phyloP scores from a whole-genome alignment of 1,140 invertebrate species.

The Drosophila seguyi region DNA sequence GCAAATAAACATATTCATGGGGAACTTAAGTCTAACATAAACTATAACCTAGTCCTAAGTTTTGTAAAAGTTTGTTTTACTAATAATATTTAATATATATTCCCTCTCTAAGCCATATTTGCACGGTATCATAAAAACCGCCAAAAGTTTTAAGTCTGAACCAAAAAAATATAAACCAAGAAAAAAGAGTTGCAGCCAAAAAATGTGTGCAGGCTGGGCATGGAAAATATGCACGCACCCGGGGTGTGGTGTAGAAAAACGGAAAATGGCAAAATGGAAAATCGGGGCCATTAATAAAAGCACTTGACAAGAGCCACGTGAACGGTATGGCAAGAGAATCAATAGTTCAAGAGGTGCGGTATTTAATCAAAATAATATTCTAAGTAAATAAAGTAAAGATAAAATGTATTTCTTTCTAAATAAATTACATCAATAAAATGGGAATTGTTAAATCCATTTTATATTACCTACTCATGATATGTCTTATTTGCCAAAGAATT shows the following conservation, averaged over 20 bases:
- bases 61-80: background rate
- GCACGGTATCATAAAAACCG: slow-evolving; percentile 5
- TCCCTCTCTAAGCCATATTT: background rate
- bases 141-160: background rate
- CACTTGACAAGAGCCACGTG: slow-evolving; percentile 47
- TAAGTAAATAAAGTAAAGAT: background rate
- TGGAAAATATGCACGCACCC: slow-evolving; percentile 21
- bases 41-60: background rate
- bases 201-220: slow-evolving; percentile 35
- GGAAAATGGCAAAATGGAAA: slow-evolving; percentile 33
- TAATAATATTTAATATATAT: background rate
- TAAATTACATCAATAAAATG: too few relatives aligned
- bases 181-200: slow-evolving; percentile 4
- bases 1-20: too few relatives aligned
- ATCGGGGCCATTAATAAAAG: slow-evolving; percentile 56
- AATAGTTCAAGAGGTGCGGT: background rate
- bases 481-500: background rate
- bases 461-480: background rate
- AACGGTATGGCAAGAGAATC: slow-evolving; percentile 17
- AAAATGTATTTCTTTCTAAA: too few relatives aligned
- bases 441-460: too few relatives aligned
- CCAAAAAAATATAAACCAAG: background rate
- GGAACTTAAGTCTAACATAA: background rate
- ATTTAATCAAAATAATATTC: background rate
- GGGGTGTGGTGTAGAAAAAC: background rate